Percentiles rank a stretch among this genome's conserved stretches.
Conservation (phyloP, 2,113 vertebrate species). For the Piaya cayana region DNA sequence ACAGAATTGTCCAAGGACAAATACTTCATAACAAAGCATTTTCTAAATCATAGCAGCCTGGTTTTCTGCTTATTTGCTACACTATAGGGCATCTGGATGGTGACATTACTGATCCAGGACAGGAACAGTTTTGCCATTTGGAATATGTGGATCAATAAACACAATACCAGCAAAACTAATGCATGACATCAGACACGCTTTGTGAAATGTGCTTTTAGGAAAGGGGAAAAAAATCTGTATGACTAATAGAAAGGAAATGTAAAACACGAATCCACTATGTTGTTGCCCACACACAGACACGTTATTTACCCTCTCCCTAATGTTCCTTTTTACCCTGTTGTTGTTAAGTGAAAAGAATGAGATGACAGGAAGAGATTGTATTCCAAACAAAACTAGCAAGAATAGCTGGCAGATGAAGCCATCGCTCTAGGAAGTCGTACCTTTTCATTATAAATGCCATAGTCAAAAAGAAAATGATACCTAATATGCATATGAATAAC, state of each 20-base stretch:
- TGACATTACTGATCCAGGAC: neutral
- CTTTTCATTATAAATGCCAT: neutral
- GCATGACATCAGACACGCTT: neutral
- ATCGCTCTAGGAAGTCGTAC: neutral
- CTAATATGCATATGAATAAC: accelerated
- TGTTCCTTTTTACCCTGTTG: neutral
- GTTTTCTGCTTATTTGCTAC: neutral
- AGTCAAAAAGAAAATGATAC: neutral
- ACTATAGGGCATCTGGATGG: neutral
- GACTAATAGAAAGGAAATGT: neutral
- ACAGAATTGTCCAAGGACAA: neutral
- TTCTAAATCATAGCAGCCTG: neutral
- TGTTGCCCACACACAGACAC: neutral
- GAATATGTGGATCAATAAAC: neutral
- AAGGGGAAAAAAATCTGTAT: neutral
- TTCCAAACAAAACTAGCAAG: neutral
- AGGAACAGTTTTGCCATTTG: neutral
- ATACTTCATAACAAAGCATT: neutral
- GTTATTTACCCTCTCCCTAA: neutral
- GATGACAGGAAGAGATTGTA: neutral
- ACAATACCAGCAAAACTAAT: neutral
- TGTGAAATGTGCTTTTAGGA: neutral
- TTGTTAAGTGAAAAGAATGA: neutral
- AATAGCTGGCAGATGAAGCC: neutral
- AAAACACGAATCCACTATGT: neutral